Conservation (phyloP, 2,113 vertebrate species). For the Ahaetulla prasina region DNA sequence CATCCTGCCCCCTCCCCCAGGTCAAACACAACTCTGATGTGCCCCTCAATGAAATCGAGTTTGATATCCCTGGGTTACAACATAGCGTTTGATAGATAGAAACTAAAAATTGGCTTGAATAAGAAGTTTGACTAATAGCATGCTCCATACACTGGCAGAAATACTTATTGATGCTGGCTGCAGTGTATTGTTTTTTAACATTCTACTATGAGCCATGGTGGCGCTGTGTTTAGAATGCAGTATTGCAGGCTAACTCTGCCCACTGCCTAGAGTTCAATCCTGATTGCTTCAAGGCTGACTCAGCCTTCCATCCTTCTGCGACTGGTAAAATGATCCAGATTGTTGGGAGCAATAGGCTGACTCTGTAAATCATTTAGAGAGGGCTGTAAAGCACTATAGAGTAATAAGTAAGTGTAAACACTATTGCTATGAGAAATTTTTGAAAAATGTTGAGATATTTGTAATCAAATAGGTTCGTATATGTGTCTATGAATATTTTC, state of each 20-base stretch:
- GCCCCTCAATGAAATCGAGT: too few species aligned
- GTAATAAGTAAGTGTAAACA: background rate
- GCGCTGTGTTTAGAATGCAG: background rate
- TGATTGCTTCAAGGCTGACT: background rate
- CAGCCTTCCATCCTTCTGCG: background rate
- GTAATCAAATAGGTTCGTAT: background rate
- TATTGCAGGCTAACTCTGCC: background rate
- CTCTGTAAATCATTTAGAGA: background rate
- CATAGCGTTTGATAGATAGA: background rate
- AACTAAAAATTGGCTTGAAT: background rate
- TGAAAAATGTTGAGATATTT: background rate
- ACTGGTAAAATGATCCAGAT: background rate
- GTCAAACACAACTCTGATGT: too few species aligned
- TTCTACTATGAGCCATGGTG: background rate
- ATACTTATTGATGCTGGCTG: background rate
- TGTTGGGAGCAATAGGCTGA: background rate
- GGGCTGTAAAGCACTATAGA: background rate
- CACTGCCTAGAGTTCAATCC: background rate
- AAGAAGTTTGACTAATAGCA: background rate
- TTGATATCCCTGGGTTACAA: background rate
- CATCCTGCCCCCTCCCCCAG: too few species aligned
- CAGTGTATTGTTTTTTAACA: background rate
- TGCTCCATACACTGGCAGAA: background rate
- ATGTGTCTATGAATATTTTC: background rate
- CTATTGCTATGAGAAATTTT: background rate